Evolutionary conservation across 2,888 invertebrate species (phyloP).

Genomic region (Lochmaea capreae): DNA sequence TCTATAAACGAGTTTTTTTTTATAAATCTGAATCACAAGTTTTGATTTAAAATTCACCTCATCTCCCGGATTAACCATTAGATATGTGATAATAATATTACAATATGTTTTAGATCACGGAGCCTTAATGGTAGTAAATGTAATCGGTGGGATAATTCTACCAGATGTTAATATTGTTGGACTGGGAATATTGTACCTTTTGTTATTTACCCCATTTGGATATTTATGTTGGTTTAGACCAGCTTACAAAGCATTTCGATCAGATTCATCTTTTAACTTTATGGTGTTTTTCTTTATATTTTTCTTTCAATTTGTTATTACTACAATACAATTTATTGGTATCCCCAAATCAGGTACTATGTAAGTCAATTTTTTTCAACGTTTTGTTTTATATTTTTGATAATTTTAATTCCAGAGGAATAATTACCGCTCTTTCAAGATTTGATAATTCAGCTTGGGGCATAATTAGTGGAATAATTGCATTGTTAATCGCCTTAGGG

Average conservation of each 20-base stretch:
- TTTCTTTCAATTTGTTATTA: conserved; percentile 93
- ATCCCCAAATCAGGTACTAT: conserved; percentile 87
- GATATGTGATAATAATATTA: background rate
- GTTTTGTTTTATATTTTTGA: background rate
- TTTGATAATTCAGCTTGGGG: conserved; percentile 69
- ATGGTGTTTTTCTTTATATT: conserved; percentile 99
- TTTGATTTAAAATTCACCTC: too few relatives aligned
- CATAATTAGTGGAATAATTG: conserved; percentile 81
- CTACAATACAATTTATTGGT: conserved; percentile 89
- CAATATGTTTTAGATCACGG: conserved; percentile 83
- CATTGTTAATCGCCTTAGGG: conserved; percentile 81
- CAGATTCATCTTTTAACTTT: conserved; percentile 99
- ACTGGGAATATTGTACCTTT: conserved; percentile 87
- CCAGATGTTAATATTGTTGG: conserved; percentile 84
- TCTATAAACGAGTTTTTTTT: too few relatives aligned
- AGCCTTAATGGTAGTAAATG: conserved; percentile 85
- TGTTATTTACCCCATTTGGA: conserved; percentile 95
- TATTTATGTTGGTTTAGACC: conserved; percentile 99
- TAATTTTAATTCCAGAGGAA: conserved; percentile 72
- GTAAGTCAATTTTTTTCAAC: conserved; percentile 70
- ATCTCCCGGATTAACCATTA: too few relatives aligned
- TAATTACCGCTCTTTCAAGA: conserved; percentile 79
- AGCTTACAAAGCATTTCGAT: conserved; percentile 98
- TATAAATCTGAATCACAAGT: too few relatives aligned
- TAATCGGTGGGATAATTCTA: conserved; percentile 85